These are phyloP conservation scores for Hyposoter didymator DNA, from an alignment of 2,888 invertebrate species.

Conservation along the genomic window DNA sequence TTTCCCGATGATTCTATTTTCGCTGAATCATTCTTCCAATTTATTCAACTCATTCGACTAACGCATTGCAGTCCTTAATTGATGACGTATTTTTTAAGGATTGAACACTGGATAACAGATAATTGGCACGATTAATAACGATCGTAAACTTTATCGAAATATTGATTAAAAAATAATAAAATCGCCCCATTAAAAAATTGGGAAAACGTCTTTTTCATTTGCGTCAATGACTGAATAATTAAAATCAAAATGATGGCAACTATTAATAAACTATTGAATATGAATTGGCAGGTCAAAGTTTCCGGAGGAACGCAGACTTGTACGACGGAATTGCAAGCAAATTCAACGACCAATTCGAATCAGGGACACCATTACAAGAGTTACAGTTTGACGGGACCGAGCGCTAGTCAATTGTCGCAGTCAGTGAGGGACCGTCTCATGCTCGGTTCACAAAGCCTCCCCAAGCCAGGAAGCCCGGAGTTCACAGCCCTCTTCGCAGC, in stretches of 20 bases:
- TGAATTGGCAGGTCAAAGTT: constrained; percentile 87
- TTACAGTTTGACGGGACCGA: constrained; percentile 93
- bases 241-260: background rate
- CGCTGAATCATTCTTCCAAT: background rate
- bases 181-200: background rate
- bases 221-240: background rate
- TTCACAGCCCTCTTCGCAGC: constrained; percentile 88
- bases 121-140: background rate
- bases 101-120: background rate
- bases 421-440: constrained; percentile 93
- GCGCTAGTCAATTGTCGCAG: constrained; percentile 94
- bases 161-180: background rate
- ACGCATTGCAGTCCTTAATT: background rate
- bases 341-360: constrained; percentile 74
- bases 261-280: background rate
- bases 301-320: constrained; percentile 96
- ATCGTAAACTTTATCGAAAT: background rate
- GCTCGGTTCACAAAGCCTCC: constrained; percentile 94
- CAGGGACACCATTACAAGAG: constrained; percentile 92
- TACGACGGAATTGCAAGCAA: constrained; percentile 89
- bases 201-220: background rate
- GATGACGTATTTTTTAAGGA: background rate
- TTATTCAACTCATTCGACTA: background rate
- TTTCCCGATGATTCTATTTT: background rate
- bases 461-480: constrained; percentile 91